Evolutionary conservation across 2,888 invertebrate genomes (phyloP).

Genomic region (Tipula vernalis): DNA sequence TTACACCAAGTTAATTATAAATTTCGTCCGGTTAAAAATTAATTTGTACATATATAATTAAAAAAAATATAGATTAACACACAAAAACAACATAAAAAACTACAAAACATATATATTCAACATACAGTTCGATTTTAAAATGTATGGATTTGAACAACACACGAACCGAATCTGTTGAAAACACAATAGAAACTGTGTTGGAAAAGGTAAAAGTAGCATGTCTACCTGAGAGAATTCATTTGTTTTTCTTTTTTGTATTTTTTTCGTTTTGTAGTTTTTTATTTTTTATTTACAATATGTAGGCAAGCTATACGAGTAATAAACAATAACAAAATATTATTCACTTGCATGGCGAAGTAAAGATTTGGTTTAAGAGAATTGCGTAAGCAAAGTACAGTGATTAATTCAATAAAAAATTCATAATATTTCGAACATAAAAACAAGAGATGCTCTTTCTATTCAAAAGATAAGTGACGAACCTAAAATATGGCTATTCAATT

Average conservation of each 20-base stretch:
- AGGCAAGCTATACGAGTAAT: background rate
- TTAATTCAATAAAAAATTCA: no score
- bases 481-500: background rate
- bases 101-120: background rate
- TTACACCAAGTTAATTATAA: background rate
- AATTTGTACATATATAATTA: background rate
- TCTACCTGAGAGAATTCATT: constrained; percentile 8
- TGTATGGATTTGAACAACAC: background rate
- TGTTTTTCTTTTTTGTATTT: background rate
- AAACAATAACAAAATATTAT: background rate
- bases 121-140: background rate
- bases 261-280: background rate
- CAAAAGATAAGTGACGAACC: background rate
- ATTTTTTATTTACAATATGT: background rate
- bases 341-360: background rate
- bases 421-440: background rate
- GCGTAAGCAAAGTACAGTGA: no score
- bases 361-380: background rate
- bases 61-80: background rate
- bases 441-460: background rate
- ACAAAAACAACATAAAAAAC: background rate
- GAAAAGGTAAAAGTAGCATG: constrained; percentile 10
- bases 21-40: background rate
- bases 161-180: constrained; percentile 7
- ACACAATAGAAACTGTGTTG: constrained; percentile 11